These are phyloP conservation scores for Camelus dromedarius DNA, from an alignment of 2,113 vertebrate genomes.

Conservation along the genomic window DNA sequence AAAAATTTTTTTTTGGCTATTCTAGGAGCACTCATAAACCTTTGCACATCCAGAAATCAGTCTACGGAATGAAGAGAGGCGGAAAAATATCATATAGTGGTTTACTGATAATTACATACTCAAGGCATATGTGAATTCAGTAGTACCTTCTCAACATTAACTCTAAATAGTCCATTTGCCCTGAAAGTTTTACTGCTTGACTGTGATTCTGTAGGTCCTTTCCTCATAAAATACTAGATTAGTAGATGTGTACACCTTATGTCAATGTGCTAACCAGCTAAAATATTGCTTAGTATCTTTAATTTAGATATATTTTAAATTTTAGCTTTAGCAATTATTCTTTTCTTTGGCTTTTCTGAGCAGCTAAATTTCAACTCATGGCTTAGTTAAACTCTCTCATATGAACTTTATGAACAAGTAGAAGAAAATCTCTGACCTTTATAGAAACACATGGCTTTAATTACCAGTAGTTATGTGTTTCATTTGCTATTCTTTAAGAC, in stretches of 20 bases:
- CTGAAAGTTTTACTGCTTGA: slow-evolving; percentile 15
- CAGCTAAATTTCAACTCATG: slow-evolving; percentile 38
- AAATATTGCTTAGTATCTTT: slow-evolving; percentile 29
- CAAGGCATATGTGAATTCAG: not conserved
- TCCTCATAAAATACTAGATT: slow-evolving; percentile 8
- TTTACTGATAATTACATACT: slow-evolving; percentile 41
- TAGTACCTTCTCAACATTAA: slow-evolving; percentile 17
- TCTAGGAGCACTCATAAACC: not conserved
- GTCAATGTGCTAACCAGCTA: not conserved
- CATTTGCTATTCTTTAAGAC: slow-evolving; percentile 48
- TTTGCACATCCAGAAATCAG: slow-evolving; percentile 14
- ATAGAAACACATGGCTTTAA: not conserved
- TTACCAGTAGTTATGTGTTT: not conserved
- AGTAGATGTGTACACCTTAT: not conserved
- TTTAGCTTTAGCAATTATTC: slow-evolving; percentile 33
- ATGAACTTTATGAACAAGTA: slow-evolving; percentile 24
- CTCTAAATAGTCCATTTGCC: not conserved
- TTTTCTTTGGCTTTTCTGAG: slow-evolving; percentile 52
- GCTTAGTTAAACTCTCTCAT: slow-evolving; percentile 47
- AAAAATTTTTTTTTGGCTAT: not conserved
- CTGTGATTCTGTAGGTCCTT: slow-evolving; percentile 15
- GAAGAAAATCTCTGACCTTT: slow-evolving; percentile 34
- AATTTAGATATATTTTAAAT: slow-evolving; percentile 39
- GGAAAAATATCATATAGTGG: slow-evolving; percentile 22
- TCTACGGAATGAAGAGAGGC: slow-evolving; percentile 10